Base-by-base conservation (phyloP, 1,140 invertebrate genomes). In the Paracyclopina nana region DNA sequence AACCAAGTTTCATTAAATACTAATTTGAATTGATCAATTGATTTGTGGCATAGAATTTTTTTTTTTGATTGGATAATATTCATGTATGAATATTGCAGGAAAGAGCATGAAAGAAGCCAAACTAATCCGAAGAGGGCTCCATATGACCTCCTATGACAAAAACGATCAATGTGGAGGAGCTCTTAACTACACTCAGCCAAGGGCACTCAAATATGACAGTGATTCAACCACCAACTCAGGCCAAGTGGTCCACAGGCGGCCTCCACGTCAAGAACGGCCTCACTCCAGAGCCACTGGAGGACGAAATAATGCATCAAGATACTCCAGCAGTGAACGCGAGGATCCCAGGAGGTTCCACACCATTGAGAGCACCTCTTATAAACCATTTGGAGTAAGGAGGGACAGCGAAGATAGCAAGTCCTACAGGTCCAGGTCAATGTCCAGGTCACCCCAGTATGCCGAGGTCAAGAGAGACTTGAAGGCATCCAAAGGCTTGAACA, bases 71-170 rank as follows among this genome's bases (percentile, higher is more conserved):
- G n/a, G n/a, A n/a, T n/a, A n/a, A n/a, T n/a, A n/a, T n/a, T n/a
- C n/a, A n/a, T n/a, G n/a, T n/a, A n/a, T n/a, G n/a, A n/a, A n/a
- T n/a, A n/a, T n/a, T n/a, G n/a, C n/a, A n/a, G n/a, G n/a, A n/a
- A n/a, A n/a, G n/a, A n/a, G n/a, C n/a, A n/a, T n/a, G n/a, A n/a
- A n/a, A n/a, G 45, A 48, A 28, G 45, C 24, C n/a, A 27, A 24
- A 12, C 22, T 16, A 4, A 16, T 48, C 6, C 20, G 45, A 26
- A 11, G 28, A 14, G 45, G 45, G 4, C 16, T 48, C 8, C 45
- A 48, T 31, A 12, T 48, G 45, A 26, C 45, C 16, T 48, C 45
- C n/a, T 16, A 48, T 12, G 45, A 48, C 25, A 27, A 25, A 30
- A 27, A 26, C 2, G 25, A 26, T 14, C 1, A 28, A 30, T 20